phyloP scores from a whole-genome alignment of 2,113 vertebrate genomes.

The Callospermophilus lateralis region DNA sequence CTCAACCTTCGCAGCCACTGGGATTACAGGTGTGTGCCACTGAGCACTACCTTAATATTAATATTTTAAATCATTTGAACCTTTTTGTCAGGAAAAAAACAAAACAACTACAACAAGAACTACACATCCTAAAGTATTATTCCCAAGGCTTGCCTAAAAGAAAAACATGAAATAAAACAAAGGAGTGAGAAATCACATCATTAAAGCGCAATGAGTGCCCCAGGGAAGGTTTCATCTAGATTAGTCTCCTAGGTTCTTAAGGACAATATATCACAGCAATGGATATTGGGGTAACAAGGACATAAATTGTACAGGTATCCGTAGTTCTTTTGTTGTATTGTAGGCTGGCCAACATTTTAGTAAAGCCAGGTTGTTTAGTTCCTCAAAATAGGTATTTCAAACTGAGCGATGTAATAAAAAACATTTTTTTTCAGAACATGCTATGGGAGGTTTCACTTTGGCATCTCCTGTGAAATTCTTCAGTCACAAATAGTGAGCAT shows the following conservation, averaged over 20 bases:
- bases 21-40: too few relatives aligned
- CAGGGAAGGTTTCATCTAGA: background rate
- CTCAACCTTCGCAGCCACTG: too few relatives aligned
- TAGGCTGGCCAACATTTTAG: background rate
- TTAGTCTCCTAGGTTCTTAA: background rate
- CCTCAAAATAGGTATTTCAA: background rate
- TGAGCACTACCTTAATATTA: background rate
- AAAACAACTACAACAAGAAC: background rate
- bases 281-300: background rate
- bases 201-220: background rate
- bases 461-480: background rate
- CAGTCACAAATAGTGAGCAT: background rate
- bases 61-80: background rate
- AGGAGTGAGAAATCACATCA: background rate
- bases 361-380: background rate
- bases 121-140: background rate
- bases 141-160: background rate
- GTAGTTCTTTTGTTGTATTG: background rate
- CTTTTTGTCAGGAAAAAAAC: background rate
- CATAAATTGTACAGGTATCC: background rate
- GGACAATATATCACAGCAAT: background rate
- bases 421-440: background rate
- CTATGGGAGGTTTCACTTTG: background rate
- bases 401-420: background rate
- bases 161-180: conserved; percentile 31